Conservation (phyloP, 2,113 vertebrate species). For the Mohoua ochrocephala region DNA sequence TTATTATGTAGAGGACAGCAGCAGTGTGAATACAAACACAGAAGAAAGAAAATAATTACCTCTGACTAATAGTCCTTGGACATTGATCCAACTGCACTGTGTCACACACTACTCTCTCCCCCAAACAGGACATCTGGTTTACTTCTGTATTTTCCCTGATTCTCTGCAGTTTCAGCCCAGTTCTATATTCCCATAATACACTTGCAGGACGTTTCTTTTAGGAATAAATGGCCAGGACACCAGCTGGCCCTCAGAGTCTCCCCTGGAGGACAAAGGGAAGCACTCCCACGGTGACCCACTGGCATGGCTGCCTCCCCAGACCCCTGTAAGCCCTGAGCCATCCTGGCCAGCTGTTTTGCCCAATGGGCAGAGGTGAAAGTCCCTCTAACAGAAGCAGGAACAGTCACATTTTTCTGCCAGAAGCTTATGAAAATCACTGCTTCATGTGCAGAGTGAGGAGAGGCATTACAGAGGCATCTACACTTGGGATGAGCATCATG, state of each 20-base stretch:
- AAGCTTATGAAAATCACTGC: background rate
- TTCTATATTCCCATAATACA: background rate
- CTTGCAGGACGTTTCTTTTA: background rate
- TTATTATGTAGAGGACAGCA: background rate
- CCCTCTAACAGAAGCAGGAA: background rate
- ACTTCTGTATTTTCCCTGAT: background rate
- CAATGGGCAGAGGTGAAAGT: background rate
- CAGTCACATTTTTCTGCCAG: background rate
- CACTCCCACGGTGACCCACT: accelerated
- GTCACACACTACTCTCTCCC: background rate
- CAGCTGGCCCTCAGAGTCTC: background rate
- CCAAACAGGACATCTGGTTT: background rate
- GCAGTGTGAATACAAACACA: background rate
- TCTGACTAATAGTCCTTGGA: background rate
- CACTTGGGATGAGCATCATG: background rate
- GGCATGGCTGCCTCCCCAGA: background rate
- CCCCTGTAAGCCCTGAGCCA: background rate
- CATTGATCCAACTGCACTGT: background rate
- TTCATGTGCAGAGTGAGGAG: background rate
- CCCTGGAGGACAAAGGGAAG: background rate
- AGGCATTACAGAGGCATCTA: background rate
- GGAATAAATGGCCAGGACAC: background rate
- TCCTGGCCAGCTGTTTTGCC: background rate
- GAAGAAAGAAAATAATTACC: background rate
- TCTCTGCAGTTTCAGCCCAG: background rate